A percentile compares a stretch with the other conserved stretches of the same genome.
Conservation (phyloP, 2,113 vertebrate species). For the Prionailurus viverrinus region DNA sequence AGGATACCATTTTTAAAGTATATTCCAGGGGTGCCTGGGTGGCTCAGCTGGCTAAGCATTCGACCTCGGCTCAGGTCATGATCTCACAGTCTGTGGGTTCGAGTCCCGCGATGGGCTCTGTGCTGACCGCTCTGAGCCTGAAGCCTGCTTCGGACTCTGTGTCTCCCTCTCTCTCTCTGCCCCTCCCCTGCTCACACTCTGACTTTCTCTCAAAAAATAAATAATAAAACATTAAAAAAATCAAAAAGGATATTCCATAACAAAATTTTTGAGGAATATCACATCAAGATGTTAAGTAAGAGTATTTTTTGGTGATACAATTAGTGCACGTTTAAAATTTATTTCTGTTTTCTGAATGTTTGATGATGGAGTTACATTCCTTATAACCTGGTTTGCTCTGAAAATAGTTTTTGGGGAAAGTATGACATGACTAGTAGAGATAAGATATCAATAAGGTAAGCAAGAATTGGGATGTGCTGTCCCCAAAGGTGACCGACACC, state of each 20-base stretch:
- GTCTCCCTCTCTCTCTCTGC: too few relatives aligned
- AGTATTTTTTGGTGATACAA: neutral
- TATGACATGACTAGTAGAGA: neutral
- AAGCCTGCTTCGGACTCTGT: too few relatives aligned
- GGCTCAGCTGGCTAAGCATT: too few relatives aligned
- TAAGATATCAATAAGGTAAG: neutral
- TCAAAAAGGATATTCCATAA: neutral
- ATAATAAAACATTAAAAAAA: too few relatives aligned
- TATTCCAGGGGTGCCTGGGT: too few relatives aligned
- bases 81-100: too few relatives aligned
- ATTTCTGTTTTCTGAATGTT: neutral
- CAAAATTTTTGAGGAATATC: neutral
- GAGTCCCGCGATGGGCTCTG: too few relatives aligned
- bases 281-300: neutral
- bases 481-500: rapidly evolving
- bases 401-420: neutral
- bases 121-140: too few relatives aligned
- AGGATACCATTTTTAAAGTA: neutral
- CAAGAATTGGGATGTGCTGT: neutral
- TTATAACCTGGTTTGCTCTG: neutral
- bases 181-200: too few relatives aligned
- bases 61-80: too few relatives aligned
- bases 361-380: neutral
- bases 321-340: neutral
- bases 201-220: too few relatives aligned